Evolutionary conservation across 2,113 vertebrate species (phyloP).

Genomic region (Variabilichromis moorii): DNA sequence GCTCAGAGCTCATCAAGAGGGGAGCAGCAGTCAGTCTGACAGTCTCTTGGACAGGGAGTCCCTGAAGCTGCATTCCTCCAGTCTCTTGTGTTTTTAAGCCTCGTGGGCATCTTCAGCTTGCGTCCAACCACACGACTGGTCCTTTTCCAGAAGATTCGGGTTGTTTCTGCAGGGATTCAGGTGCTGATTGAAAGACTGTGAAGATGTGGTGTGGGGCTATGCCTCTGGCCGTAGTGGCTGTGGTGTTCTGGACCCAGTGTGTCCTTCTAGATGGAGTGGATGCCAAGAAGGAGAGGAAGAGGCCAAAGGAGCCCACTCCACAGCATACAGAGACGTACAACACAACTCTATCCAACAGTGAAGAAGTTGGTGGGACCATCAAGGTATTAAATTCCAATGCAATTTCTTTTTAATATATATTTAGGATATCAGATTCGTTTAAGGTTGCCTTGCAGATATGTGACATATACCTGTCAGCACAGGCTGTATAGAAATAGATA

Average conservation of each 20-base stretch:
- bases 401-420: neutral
- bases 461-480: neutral
- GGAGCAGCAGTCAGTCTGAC: conserved; percentile 51
- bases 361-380: conserved; percentile 70
- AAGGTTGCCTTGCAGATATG: neutral
- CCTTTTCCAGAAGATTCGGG: neutral
- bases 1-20: conserved; percentile 55
- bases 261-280: conserved; percentile 59
- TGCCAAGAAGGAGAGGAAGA: conserved; percentile 78
- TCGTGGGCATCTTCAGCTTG: conserved; percentile 32
- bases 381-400: conserved; percentile 68
- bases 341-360: conserved; percentile 76
- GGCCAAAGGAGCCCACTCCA: conserved; percentile 67
- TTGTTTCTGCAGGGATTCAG: neutral
- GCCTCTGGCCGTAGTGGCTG: conserved; percentile 69
- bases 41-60: conserved; percentile 44
- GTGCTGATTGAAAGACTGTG: conserved; percentile 18
- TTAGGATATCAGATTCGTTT: neutral
- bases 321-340: conserved; percentile 78
- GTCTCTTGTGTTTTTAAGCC: neutral
- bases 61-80: conserved; percentile 45
- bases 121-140: neutral
- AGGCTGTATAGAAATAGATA: neutral
- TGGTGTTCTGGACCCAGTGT: conserved; percentile 80
- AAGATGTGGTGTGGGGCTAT: conserved; percentile 78